Conservation (phyloP, 2,888 invertebrate genomes). For the Drosophila atroscutellata region DNA sequence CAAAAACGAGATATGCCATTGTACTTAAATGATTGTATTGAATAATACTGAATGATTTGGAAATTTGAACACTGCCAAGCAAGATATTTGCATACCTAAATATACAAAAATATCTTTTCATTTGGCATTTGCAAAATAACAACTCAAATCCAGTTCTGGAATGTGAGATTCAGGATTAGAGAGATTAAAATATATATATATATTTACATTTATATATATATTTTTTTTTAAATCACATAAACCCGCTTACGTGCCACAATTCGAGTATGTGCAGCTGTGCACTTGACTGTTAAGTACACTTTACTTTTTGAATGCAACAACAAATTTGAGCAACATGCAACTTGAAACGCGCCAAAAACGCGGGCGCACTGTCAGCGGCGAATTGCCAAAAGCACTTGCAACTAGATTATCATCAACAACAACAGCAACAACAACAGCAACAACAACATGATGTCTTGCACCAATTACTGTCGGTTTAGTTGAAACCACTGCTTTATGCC, state of each 20-base stretch:
- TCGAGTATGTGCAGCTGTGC: slow-evolving; percentile 66
- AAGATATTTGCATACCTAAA: slow-evolving; percentile 16
- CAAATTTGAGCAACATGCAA: slow-evolving; percentile 48
- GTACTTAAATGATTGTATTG: slow-evolving; percentile 9
- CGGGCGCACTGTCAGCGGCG: slow-evolving; percentile 40
- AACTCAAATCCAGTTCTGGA: slow-evolving; percentile 12
- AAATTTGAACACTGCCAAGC: neutral
- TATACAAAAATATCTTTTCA: neutral
- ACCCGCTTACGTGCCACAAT: slow-evolving; percentile 38
- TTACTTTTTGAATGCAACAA: slow-evolving; percentile 17
- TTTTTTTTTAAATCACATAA: neutral
- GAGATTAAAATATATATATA: slow-evolving; percentile 3
- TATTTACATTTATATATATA: too few relatives aligned
- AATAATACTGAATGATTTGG: too few relatives aligned
- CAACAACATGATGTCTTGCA: slow-evolving; percentile 66
- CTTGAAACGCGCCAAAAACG: slow-evolving; percentile 54
- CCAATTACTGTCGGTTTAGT: slow-evolving; percentile 75
- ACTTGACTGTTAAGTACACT: slow-evolving; percentile 53
- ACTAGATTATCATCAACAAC: slow-evolving; percentile 24
- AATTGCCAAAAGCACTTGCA: slow-evolving; percentile 10
- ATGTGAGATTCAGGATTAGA: slow-evolving; percentile 16
- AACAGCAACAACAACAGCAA: slow-evolving; percentile 27
- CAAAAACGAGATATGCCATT: slow-evolving; percentile 9
- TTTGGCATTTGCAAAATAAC: slow-evolving; percentile 4
- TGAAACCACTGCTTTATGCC: slow-evolving; percentile 50